Conservation (phyloP, 2,888 invertebrate species). For the Amphipyra berbera region DNA sequence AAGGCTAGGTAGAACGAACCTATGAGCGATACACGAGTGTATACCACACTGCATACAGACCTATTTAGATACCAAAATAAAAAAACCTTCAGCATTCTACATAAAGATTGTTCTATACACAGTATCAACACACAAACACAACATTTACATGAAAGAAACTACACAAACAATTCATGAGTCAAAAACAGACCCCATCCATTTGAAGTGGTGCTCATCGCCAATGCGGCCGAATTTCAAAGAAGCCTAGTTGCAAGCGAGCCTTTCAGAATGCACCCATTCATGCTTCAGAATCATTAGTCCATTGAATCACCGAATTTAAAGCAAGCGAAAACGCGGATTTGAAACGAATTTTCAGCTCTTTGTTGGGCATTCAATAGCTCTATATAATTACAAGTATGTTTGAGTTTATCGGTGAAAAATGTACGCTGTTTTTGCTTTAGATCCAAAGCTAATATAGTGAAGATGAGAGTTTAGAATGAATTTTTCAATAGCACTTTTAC, state of each 20-base stretch:
- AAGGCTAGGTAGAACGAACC: too few relatives aligned
- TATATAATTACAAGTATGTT: conserved; percentile 53
- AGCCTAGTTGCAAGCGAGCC: conserved; percentile 71
- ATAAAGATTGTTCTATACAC: conserved; percentile 22
- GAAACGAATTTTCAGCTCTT: conserved; percentile 61
- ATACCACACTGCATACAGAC: neutral
- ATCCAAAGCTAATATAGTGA: conserved; percentile 6
- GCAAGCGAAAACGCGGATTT: conserved; percentile 68
- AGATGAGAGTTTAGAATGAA: conserved; percentile 4
- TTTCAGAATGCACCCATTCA: conserved; percentile 79
- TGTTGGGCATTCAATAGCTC: conserved; percentile 58
- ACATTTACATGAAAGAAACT: conserved; percentile 58
- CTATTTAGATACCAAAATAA: neutral
- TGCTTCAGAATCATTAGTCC: conserved; percentile 79
- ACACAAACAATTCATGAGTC: conserved; percentile 53
- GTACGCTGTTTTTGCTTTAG: conserved; percentile 19
- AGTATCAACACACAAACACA: conserved; percentile 50
- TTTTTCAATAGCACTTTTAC: too few relatives aligned
- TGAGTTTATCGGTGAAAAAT: conserved; percentile 47
- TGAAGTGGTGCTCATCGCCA: conserved; percentile 61
- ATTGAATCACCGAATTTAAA: conserved; percentile 85
- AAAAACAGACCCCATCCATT: conserved; percentile 60
- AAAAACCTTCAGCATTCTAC: neutral
- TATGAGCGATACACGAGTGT: too few relatives aligned
- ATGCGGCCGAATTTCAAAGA: conserved; percentile 68